Evolutionary conservation across 64 coral and sea anemone genomes (phyloP).

Genomic region (Cladopsammia gracilis): DNA sequence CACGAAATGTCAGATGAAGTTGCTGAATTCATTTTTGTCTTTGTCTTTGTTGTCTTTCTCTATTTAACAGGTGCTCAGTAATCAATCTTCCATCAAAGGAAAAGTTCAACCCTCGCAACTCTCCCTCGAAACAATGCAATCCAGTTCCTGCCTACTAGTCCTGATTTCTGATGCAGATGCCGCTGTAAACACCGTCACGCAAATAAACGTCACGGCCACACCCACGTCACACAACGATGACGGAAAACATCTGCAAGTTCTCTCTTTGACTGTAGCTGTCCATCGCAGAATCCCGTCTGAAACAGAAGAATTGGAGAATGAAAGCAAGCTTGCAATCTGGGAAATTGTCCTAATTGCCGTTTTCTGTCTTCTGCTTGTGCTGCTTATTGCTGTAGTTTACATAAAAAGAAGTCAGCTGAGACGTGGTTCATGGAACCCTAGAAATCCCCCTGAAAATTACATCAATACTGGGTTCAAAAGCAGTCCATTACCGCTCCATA

Average conservation of each 20-base stretch:
- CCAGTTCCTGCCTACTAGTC: neutral
- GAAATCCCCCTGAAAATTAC: too few relatives aligned
- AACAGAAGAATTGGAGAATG: neutral
- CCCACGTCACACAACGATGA: conserved; percentile 22
- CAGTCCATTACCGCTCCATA: too few relatives aligned
- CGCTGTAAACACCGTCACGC: neutral
- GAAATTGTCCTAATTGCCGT: neutral
- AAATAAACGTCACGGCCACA: conserved; percentile 16
- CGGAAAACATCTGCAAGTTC: neutral
- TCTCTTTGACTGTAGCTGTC: conserved; percentile 21
- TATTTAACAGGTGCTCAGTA: neutral
- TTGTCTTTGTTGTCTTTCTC: neutral
- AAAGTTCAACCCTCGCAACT: neutral
- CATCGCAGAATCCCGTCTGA: neutral
- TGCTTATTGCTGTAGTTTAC: too few relatives aligned
- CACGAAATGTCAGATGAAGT: too few relatives aligned
- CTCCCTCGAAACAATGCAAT: neutral
- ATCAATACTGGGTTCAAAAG: too few relatives aligned
- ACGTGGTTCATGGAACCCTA: too few relatives aligned
- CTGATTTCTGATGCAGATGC: neutral
- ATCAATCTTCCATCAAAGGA: neutral
- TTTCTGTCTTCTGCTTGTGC: too few relatives aligned
- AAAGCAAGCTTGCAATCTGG: neutral
- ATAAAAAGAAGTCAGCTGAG: too few relatives aligned
- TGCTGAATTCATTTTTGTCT: too few relatives aligned